A percentile compares a stretch with the other conserved stretches of the same genome.
phyloP scores from a whole-genome alignment of 2,797 vertebrate genomes.

The Melanogrammus aeglefinus region DNA sequence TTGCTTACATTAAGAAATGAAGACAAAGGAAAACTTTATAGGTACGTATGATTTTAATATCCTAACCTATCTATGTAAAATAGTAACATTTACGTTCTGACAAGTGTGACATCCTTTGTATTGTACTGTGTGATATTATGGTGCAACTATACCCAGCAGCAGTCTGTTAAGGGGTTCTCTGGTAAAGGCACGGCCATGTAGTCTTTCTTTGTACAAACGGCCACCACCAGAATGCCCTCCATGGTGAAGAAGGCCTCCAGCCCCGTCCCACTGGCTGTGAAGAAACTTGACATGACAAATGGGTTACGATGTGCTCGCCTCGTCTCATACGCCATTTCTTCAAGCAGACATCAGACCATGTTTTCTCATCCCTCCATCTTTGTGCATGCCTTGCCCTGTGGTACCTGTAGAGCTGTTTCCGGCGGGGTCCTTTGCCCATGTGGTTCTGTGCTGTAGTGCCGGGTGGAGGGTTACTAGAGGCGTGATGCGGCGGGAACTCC shows the following conservation, averaged over 20 bases:
- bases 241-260: conserved; percentile 94
- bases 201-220: conserved; percentile 96
- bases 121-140: background rate
- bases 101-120: background rate
- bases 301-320: background rate
- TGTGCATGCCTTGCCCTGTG: background rate
- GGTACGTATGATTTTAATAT: background rate
- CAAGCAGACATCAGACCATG: background rate
- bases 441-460: conserved; percentile 43
- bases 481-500: conserved; percentile 53
- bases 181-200: conserved; percentile 89
- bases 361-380: background rate
- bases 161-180: conserved; percentile 81
- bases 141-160: conserved; percentile 81
- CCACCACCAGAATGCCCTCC: conserved; percentile 89
- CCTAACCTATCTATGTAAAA: background rate
- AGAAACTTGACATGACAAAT: conserved; percentile 77
- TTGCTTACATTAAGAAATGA: background rate
- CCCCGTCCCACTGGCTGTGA: conserved; percentile 88
- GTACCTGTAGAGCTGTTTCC: conserved; percentile 95
- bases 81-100: too few relatives aligned
- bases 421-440: conserved; percentile 74
- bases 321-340: background rate
- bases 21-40: background rate
- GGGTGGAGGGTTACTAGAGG: conserved; percentile 38